A percentile compares a stretch with the other conserved stretches of the same genome.
phyloP scores from a whole-genome alignment of 1,140 invertebrate species.

The Pararge aegeria region DNA sequence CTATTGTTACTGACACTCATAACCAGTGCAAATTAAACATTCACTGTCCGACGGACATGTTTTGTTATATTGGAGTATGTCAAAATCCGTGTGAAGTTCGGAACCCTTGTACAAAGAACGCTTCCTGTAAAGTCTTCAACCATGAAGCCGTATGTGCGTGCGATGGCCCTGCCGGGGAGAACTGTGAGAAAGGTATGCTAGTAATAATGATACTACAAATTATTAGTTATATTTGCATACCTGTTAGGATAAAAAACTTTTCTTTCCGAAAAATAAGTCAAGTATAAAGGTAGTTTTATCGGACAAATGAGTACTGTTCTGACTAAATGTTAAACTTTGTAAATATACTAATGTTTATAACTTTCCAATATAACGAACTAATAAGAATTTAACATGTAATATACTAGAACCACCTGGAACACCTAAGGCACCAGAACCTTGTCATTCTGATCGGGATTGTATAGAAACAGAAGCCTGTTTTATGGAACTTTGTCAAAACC shows the following conservation, averaged over 20 bases:
- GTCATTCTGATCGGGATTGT: constrained; percentile 87
- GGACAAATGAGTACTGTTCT: constrained; percentile 62
- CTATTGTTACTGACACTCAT: constrained; percentile 54
- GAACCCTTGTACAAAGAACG: constrained; percentile 84
- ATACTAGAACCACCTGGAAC: constrained; percentile 84
- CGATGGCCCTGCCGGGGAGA: constrained; percentile 58
- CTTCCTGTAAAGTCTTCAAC: constrained; percentile 85
- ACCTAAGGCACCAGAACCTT: constrained; percentile 84
- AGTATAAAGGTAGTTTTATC: constrained; percentile 56
- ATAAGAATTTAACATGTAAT: constrained; percentile 73
- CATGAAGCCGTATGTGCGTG: constrained; percentile 87
- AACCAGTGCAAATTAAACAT: constrained; percentile 82
- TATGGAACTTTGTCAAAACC: constrained; percentile 86
- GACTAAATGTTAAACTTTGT: constrained; percentile 36
- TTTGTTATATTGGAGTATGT: constrained; percentile 85
- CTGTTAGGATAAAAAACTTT: constrained; percentile 12
- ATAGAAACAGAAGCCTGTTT: constrained; percentile 87
- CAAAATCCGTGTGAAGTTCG: constrained; percentile 84
- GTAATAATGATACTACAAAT: constrained; percentile 31
- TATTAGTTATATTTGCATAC: constrained; percentile 17
- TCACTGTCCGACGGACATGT: constrained; percentile 84
- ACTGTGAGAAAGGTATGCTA: constrained; percentile 78
- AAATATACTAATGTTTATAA: constrained; percentile 50
- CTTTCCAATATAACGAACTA: constrained; percentile 58
- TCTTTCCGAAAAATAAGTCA: constrained; percentile 11